Evolutionary conservation across 2,888 invertebrate genomes (phyloP).

Genomic region (Trissolcus brochymenae): DNA sequence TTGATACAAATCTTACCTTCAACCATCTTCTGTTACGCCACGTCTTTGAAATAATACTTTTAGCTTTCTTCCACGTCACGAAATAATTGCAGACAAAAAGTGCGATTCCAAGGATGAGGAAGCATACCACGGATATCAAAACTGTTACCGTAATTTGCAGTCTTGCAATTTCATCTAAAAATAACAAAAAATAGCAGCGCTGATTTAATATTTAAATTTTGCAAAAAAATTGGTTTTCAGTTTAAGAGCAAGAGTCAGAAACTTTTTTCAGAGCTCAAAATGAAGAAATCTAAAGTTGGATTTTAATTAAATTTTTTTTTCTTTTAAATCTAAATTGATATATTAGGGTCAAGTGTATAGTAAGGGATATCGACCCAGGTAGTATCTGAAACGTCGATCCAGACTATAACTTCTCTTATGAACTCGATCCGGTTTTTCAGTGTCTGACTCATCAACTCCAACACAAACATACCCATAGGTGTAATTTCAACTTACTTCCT

Average conservation of each 20-base stretch:
- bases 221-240: no score
- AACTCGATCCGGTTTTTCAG: slow-evolving; percentile 55
- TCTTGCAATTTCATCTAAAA: slow-evolving; percentile 41
- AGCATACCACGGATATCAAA: slow-evolving; percentile 26
- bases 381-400: slow-evolving; percentile 38
- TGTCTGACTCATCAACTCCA: slow-evolving; percentile 54
- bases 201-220: slow-evolving; percentile 2
- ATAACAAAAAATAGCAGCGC: slow-evolving; percentile 4
- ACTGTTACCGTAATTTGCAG: slow-evolving; percentile 45
- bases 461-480: slow-evolving; percentile 28
- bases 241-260: no score
- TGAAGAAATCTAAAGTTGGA: no score
- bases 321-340: no score
- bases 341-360: background rate
- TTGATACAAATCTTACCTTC: slow-evolving; percentile 68
- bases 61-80: slow-evolving; percentile 62
- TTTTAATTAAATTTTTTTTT: no score
- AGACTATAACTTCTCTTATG: slow-evolving; percentile 40
- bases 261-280: no score
- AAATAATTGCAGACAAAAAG: slow-evolving; percentile 53
- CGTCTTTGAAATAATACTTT: slow-evolving; percentile 59
- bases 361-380: slow-evolving; percentile 34
- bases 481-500: slow-evolving; percentile 39
- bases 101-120: slow-evolving; percentile 34
- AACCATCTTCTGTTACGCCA: slow-evolving; percentile 63